phyloP scores from a whole-genome alignment of 2,888 invertebrate species.

The Cantharis rustica region DNA sequence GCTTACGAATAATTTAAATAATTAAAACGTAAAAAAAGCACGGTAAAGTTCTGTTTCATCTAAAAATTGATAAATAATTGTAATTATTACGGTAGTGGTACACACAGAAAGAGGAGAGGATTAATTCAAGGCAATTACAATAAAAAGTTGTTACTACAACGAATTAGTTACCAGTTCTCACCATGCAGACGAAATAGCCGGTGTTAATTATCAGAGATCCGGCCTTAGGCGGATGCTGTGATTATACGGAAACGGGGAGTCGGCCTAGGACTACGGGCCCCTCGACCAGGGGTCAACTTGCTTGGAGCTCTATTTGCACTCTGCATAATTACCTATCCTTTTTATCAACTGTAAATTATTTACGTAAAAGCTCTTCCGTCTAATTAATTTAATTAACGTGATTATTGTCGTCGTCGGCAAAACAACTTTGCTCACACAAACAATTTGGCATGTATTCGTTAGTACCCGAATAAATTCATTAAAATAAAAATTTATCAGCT shows the following conservation, averaged over 20 bases:
- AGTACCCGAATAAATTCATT: background rate
- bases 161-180: constrained; percentile 17
- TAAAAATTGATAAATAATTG: background rate
- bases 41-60: background rate
- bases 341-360: constrained; percentile 17
- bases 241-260: constrained; percentile 44
- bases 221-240: constrained; percentile 48
- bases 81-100: background rate
- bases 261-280: constrained; percentile 32
- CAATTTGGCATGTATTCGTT: too few species aligned
- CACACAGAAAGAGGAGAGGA: background rate
- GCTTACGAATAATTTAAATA: background rate
- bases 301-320: constrained; percentile 46
- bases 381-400: constrained; percentile 17
- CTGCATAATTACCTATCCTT: constrained; percentile 37
- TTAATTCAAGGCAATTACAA: background rate
- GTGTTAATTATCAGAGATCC: constrained; percentile 49
- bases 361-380: background rate
- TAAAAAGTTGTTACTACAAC: constrained; percentile 2
- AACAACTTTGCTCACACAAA: background rate
- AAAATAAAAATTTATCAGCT: background rate
- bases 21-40: background rate
- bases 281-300: constrained; percentile 50
- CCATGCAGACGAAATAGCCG: constrained; percentile 34
- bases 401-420: background rate